These are phyloP conservation scores for Iphiclides podalirius DNA, from an alignment of 2,888 invertebrate genomes.

Conservation along the genomic window DNA sequence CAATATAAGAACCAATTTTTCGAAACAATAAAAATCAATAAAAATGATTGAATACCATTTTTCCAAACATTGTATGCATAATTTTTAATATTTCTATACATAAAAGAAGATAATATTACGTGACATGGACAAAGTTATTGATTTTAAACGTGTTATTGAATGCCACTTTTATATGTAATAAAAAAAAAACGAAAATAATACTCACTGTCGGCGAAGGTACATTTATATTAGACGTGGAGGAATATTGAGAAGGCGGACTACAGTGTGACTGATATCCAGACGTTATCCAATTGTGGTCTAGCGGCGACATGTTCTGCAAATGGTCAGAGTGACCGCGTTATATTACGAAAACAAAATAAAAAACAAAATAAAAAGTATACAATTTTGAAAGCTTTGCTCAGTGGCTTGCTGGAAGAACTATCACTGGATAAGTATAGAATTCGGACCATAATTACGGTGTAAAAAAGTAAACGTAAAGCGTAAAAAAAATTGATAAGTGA, in stretches of 20 bases:
- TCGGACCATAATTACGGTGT: neutral
- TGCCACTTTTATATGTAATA: too few relatives aligned
- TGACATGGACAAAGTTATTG: too few relatives aligned
- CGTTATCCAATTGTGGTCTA: conserved; percentile 84
- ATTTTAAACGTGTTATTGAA: too few relatives aligned
- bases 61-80: too few relatives aligned
- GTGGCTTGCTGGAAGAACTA: neutral
- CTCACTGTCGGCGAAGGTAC: conserved; percentile 82
- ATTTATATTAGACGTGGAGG: conserved; percentile 76
- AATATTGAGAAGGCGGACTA: conserved; percentile 78
- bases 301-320: conserved; percentile 71
- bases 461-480: neutral
- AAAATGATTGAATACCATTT: too few relatives aligned
- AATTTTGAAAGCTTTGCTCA: neutral
- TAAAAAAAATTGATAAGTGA: neutral
- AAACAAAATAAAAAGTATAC: conserved; percentile 1
- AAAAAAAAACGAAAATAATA: too few relatives aligned
- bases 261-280: conserved; percentile 77
- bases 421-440: neutral
- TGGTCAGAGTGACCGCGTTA: conserved; percentile 32
- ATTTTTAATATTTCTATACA: too few relatives aligned
- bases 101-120: too few relatives aligned
- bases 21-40: too few relatives aligned
- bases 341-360: neutral
- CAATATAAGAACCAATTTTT: too few relatives aligned